Evolutionary conservation across 2,888 invertebrate genomes (phyloP), one percentile per base, ranked within the genome.

Genomic region (Serripes groenlandicus): DNA sequence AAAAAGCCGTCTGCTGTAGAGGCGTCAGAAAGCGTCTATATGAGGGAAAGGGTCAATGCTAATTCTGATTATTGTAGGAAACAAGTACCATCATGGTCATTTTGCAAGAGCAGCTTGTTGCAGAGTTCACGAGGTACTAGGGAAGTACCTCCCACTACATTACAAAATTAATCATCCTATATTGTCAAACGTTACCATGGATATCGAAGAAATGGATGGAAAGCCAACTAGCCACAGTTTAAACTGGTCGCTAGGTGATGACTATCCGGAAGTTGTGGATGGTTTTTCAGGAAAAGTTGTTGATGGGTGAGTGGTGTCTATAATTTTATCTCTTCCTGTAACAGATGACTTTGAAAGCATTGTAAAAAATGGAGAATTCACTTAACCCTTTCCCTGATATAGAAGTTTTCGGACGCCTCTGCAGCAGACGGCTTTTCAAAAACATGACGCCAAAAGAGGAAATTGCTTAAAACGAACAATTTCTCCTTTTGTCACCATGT

Each of bases 51-150:
- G n/a, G n/a, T n/a, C n/a, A n/a, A n/a, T n/a, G n/a, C n/a, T n/a
- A n/a, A n/a, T n/a, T n/a, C n/a, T 49, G 21, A 72, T 60, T 54
- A 35, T 72, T 79, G 18, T 73, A 92, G 92, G 91, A 32, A 81
- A 77, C 60, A 68, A 85, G 7, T 93, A 88, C 81, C 91, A 93
- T 73, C 93, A 93, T 78, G 93, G 94, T 26, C 92, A 93, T 77
- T 77, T 93, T 37, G 84, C 89, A 5, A 87, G 94, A 30, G 92
- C 93, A 5, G 74, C 90, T 7, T 94, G 93, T 82, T 93, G 94
- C 70, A 90, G 94, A 15, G 83, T 94, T 18, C 91, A 92, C 54
- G 90, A 90, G 23, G 75, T 88, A 0, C 64, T 93, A 1, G 70
- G 78, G 15, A 85, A 89, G 7, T 78, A 86, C 21, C 83, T 94